Evolutionary conservation across 2,797 vertebrate genomes (phyloP).

Genomic region (Tachyglossus aculeatus): DNA sequence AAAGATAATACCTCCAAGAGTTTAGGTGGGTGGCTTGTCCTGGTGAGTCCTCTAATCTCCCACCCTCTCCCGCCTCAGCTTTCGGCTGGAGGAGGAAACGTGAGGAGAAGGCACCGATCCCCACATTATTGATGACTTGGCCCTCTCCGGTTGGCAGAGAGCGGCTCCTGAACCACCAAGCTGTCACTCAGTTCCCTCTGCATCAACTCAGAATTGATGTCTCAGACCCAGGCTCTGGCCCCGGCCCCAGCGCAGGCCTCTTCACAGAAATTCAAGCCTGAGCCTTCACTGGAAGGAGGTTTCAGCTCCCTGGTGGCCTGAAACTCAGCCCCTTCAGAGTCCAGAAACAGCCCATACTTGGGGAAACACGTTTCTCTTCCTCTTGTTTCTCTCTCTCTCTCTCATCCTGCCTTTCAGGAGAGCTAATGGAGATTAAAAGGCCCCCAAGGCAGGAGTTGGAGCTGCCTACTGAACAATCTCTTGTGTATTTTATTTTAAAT

Average conservation of each 20-base stretch:
- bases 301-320: neutral
- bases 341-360: neutral
- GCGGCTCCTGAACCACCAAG: constrained; percentile 33
- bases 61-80: no score
- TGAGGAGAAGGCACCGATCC: constrained; percentile 49
- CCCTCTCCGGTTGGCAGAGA: constrained; percentile 22
- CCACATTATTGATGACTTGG: constrained; percentile 46
- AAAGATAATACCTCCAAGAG: no score
- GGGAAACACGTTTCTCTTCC: no score
- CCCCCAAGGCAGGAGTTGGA: no score
- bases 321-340: neutral
- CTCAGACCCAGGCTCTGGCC: constrained; percentile 13
- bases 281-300: constrained; percentile 30
- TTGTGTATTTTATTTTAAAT: no score
- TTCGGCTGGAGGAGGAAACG: constrained; percentile 40
- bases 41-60: no score
- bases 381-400: no score
- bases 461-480: no score
- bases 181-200: constrained; percentile 42
- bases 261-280: constrained; percentile 31
- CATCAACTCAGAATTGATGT: constrained; percentile 36
- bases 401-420: no score
- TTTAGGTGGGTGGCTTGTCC: no score
- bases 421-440: no score
- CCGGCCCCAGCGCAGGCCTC: constrained; percentile 25